Base-by-base conservation (phyloP, 2,888 invertebrate species). In the Zelleria hepariella region DNA sequence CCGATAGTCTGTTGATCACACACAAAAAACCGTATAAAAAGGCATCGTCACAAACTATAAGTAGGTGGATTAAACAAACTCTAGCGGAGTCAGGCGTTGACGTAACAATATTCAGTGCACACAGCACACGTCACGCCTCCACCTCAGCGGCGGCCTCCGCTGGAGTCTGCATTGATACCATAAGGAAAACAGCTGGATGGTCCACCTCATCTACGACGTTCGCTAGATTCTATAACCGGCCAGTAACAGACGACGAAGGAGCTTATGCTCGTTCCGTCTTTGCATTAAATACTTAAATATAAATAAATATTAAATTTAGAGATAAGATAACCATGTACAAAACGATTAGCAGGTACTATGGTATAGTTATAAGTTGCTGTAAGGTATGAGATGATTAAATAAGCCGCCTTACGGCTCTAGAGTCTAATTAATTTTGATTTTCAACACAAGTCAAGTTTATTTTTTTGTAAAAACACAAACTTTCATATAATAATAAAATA, bases 61-160 rank as follows among this genome's bases (percentile, higher is more conserved):
- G 58, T n/a, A 8, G 51, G 15, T 58, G 58, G 58, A 7, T 58
- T 7, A 58, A 58, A 23, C 42, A 57, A 47, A 47, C 21, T 8
- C 3, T 32, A 20, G 53, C 57, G 10, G 24, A 42, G 21, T 49
- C 23, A 23, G 58, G 49, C 10, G 26, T 58, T 8, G 49, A 58
- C 26, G 26, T 25, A 47, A n/a, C 49, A 18, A 26, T 25, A n/a
- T 58, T 58, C 25, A 25, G 49, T 6, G 58, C 58, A 25, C 49
- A 58, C 26, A 55, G 26, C 27, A 55, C 55, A 5, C 6, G 55
- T 7, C 26, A 55, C 1, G 55, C 55, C 8, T 26, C 55, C 8
- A 55, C 27, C 7, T 55, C 55, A 20, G 55, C 55, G 2, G 55
- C 55, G 5, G 5, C n/a, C 20, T 5, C n/a, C 27, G 55, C 27